Conservation (phyloP, 53 echinoderm and acorn worm species). For the Antedon mediterranea region DNA sequence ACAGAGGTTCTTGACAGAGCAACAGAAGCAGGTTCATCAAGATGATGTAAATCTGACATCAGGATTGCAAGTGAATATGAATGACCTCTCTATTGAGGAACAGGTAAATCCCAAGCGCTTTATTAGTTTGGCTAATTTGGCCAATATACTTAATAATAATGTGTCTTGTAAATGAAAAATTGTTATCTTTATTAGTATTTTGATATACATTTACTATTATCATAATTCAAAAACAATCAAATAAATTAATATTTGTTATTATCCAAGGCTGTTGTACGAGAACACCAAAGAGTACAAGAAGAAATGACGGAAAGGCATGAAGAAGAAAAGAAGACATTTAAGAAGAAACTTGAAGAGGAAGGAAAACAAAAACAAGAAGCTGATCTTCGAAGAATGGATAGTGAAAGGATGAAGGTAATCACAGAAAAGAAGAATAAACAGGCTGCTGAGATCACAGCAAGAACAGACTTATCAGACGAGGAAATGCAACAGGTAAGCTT, state of each 20-base stretch:
- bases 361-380: slow-evolving; percentile 34
- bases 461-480: slow-evolving; percentile 75
- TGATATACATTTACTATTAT: no score
- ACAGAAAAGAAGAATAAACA: slow-evolving; percentile 82
- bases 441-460: slow-evolving; percentile 77
- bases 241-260: background rate
- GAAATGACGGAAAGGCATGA: slow-evolving; percentile 57
- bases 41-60: slow-evolving; percentile 33
- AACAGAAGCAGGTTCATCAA: slow-evolving; percentile 53
- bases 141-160: no score
- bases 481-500: slow-evolving; percentile 61
- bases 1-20: slow-evolving; percentile 60
- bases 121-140: no score
- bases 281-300: slow-evolving; percentile 84
- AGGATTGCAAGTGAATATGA: slow-evolving; percentile 38
- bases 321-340: slow-evolving; percentile 44
- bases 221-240: background rate
- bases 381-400: slow-evolving; percentile 31
- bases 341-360: slow-evolving; percentile 40
- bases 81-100: slow-evolving; percentile 74
- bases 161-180: no score
- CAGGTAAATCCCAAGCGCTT: no score
- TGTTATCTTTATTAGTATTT: no score
- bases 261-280: slow-evolving; percentile 60
- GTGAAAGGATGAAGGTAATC: slow-evolving; percentile 65